These are phyloP conservation scores for Paguma larvata DNA, from an alignment of 2,797 vertebrate genomes.

Conservation along the genomic window DNA sequence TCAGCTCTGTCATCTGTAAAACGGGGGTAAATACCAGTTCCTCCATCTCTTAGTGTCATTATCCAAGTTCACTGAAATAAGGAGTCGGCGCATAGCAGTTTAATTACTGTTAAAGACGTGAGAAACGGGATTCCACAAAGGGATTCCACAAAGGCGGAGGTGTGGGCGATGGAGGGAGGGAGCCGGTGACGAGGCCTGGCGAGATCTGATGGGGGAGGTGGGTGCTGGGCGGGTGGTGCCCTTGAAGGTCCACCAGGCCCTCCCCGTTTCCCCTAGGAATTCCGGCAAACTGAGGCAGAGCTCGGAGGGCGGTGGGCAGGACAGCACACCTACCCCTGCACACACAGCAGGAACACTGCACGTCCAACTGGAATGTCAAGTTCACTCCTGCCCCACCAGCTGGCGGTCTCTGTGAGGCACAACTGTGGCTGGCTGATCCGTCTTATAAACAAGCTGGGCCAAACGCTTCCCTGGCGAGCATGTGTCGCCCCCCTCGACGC, in stretches of 20 bases:
- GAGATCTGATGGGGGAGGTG: not conserved
- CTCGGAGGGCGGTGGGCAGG: not conserved
- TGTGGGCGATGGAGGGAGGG: rapidly evolving
- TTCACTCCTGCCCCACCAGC: not conserved
- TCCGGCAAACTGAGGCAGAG: not conserved
- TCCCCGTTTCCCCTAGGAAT: not conserved
- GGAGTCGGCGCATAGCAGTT: not conserved
- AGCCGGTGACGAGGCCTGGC: rapidly evolving
- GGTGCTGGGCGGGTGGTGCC: not conserved
- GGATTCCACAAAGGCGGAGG: not conserved
- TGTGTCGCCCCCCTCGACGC: not conserved
- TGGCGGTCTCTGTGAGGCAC: not conserved
- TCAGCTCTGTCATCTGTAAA: not conserved
- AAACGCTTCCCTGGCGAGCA: not conserved
- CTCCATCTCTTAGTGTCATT: not conserved
- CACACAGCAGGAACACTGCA: not conserved
- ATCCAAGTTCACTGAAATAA: not conserved
- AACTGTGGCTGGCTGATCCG: not conserved
- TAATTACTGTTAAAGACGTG: not conserved
- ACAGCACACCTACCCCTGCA: not conserved
- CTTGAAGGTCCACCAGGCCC: not conserved
- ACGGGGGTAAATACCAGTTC: rapidly evolving
- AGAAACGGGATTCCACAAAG: not conserved
- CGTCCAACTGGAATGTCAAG: not conserved
- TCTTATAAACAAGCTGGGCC: not conserved